Base-by-base conservation (phyloP, 2,113 vertebrate species). In the Felis catus region DNA sequence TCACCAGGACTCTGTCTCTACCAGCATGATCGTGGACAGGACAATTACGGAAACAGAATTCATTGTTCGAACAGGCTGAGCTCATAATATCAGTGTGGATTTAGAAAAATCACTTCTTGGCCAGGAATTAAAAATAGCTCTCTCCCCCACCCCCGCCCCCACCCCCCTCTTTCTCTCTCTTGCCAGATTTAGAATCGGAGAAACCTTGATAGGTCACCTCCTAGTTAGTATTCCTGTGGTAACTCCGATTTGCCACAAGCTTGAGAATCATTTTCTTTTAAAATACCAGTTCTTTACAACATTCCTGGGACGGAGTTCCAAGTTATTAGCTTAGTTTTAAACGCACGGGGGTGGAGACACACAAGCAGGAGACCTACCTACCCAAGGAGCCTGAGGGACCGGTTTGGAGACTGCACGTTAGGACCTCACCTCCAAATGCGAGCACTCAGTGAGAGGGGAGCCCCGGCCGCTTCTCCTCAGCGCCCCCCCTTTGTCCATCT, bases 71-170 rank as follows among this genome's bases (percentile, higher is more conserved):
- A 94, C 53, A 89, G 48, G 91, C 84, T 33, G 95, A 97, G 79
- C 85, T 97, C 93, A 41, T 94, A 65, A 89, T 76, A 88, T 92
- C 74, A 82, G 91, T 39, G 96, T 76, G 81, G 93, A 83, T 93
- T 91, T 84, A 39, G 94, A 82, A 39, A 81, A 58, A 81, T 85
- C 81, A 89, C 80, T 94, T 93, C 58, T 85, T 66, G 65, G 68
- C 79, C 41, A 94, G 82, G 83, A 98, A 96, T 97, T 97, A 96
- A 97, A 97, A 96, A 97, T 93, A 96, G 91, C 93, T 83, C 15
- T 66, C 70, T 89, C 33, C 0, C 41, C 45, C 16, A 23, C 58
- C 16, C 7, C 23, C 0, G 5, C 31, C 27, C 53, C 51, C 25
- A 53, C n/a, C 3, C 29, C 31, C 8, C 58, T 21, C 36, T n/a